Conservation (phyloP, 2,888 invertebrate species). For the Eristalis tenax region DNA sequence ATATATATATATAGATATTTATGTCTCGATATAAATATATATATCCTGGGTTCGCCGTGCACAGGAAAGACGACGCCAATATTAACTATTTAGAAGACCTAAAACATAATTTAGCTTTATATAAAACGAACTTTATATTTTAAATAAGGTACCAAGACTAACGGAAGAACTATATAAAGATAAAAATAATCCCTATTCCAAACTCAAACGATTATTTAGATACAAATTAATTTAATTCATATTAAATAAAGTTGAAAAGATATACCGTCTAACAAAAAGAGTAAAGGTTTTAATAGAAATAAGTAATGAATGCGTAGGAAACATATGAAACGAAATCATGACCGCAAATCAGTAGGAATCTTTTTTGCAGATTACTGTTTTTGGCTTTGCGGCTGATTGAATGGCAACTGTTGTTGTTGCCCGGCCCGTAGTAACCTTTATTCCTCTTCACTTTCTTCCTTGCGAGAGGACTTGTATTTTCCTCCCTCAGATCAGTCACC, state of each 20-base stretch:
- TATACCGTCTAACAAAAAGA: background rate
- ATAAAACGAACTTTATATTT: conserved; percentile 6
- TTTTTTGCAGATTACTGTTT: no score
- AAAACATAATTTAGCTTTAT: conserved; percentile 1
- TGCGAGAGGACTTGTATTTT: no score
- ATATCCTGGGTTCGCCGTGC: no score
- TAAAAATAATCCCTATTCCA: conserved; percentile 21
- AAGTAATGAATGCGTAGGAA: background rate
- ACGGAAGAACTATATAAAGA: conserved; percentile 15
- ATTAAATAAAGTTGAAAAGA: background rate
- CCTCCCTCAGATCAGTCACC: no score
- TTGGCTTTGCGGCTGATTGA: no score
- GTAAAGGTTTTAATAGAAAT: background rate
- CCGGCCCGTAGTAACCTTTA: no score
- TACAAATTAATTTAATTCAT: background rate
- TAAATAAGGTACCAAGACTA: conserved; percentile 2
- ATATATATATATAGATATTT: no score
- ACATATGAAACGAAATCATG: no score
- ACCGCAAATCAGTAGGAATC: no score
- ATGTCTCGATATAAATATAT: no score
- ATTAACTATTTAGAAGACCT: background rate
- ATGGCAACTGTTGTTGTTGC: no score
- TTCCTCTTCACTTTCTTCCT: no score
- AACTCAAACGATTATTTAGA: conserved; percentile 2
- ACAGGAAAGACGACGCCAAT: background rate